Conservation (phyloP, 2,797 vertebrate species). For the Phataginus tetradactyla region DNA sequence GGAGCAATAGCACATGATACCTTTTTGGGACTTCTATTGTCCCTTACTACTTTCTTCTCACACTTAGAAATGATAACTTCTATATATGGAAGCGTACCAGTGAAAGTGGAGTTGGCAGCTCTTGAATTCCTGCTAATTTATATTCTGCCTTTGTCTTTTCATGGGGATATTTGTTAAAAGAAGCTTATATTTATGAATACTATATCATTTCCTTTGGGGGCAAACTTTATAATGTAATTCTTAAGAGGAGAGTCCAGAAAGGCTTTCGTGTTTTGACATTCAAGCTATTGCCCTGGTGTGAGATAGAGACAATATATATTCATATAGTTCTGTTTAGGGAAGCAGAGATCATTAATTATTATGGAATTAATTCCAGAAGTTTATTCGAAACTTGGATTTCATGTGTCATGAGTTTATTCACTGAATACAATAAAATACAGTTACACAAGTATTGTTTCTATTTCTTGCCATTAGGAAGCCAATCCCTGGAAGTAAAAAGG, state of each 20-base stretch:
- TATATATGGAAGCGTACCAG: not conserved
- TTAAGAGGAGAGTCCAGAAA: not conserved
- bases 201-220: not conserved
- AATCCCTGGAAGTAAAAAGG: constrained; percentile 18
- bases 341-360: not conserved
- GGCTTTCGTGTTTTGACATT: not conserved
- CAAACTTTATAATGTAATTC: not conserved
- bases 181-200: not conserved
- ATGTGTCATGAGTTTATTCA: not conserved
- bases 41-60: not conserved
- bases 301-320: not conserved
- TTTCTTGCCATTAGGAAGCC: not conserved
- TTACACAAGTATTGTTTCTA: not conserved
- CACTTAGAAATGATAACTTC: not conserved
- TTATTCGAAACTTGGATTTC: not conserved
- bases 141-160: not conserved
- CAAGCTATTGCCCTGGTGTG: not conserved
- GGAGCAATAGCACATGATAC: not conserved
- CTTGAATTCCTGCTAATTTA: not conserved
- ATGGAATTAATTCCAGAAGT: not conserved
- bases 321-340: not conserved
- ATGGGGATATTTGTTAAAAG: not conserved
- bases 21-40: not conserved
- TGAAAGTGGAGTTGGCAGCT: not conserved
- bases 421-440: not conserved